Base-by-base conservation (phyloP, 2,888 invertebrate species). In the Ditula angustiorana region DNA sequence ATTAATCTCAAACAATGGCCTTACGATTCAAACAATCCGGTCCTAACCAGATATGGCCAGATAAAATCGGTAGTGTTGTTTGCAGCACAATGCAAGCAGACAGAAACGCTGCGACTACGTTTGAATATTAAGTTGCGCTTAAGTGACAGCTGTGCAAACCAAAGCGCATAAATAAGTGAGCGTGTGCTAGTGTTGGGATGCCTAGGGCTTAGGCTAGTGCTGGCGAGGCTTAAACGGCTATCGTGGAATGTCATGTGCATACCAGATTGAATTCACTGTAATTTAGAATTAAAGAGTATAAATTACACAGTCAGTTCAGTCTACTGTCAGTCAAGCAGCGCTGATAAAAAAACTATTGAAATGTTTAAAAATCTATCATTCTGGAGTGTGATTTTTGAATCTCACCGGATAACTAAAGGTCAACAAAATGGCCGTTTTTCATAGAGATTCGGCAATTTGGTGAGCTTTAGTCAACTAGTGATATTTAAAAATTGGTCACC, bases 71-170 rank as follows among this genome's bases (percentile, higher is more conserved):
- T 26, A 41, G n/a, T 26, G 26, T 19, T 56, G 62, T 63, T 50
- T 57, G 63, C 61, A 58, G 44, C 37, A 67, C 60, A 65, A 55
- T 65, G 57, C 53, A 53, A 58, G 66, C 64, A 69, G 62, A 66
- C 66, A 55, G 63, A 59, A 61, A 49, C 23, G 66, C 64, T 59
- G 50, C 62, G 67, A 63, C 68, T 64, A 37, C 53, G 49, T 65
- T 69, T 72, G 74, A 76, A 76, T 73, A 76, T 74, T 75, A 73
- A 74, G 71, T 72, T 67, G 69, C 67, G 67, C 71, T 72, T 72
- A 73, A 69, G 70, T 67, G 73, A 72, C 72, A 73, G 70, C 73
- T 72, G 75, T 63, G 71, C 64, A 61, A 73, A 73, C 70, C 68
- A 63, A 68, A 67, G 66, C 69, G 64, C 72, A 69, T 73, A 73